Evolutionary conservation across 2,888 invertebrate species (phyloP).

Genomic region (Macrostomum cliftonense): DNA sequence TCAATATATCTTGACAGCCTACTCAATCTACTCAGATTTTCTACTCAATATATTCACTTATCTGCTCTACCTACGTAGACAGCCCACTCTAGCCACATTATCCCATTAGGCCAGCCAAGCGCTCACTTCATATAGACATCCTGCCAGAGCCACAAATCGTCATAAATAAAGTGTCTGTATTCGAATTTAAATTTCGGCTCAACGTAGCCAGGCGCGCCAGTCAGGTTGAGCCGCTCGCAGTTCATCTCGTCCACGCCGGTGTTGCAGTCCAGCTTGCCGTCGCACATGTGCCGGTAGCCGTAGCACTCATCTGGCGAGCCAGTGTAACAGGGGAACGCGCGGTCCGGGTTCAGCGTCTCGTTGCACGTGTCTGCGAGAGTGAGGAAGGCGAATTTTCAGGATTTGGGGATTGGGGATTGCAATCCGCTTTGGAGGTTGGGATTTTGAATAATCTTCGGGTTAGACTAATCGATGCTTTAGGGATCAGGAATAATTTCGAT

Average conservation of each 20-base stretch:
- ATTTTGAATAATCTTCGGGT: slow-evolving; percentile 18
- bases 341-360: slow-evolving; percentile 42
- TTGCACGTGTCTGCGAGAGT: slow-evolving; percentile 46
- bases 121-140: slow-evolving; percentile 43
- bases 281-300: slow-evolving; percentile 54
- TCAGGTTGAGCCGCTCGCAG: slow-evolving; percentile 10
- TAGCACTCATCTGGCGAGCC: slow-evolving; percentile 48
- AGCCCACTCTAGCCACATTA: too few relatives aligned
- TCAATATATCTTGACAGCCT: too few relatives aligned
- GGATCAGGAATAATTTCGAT: too few relatives aligned
- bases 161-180: slow-evolving; percentile 64
- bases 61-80: too few relatives aligned
- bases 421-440: not conserved
- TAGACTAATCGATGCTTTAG: too few relatives aligned
- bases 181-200: too few relatives aligned
- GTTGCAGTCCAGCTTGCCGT: slow-evolving; percentile 56
- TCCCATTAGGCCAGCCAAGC: too few relatives aligned
- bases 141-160: slow-evolving; percentile 81
- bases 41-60: too few relatives aligned
- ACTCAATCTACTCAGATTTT: too few relatives aligned
- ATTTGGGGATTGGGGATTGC: too few relatives aligned
- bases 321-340: slow-evolving; percentile 58
- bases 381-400: too few relatives aligned
- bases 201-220: too few relatives aligned
- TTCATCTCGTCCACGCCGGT: slow-evolving; percentile 43